phyloP scores from a whole-genome alignment of 2,113 vertebrate genomes.

The Calyptomena viridis region DNA sequence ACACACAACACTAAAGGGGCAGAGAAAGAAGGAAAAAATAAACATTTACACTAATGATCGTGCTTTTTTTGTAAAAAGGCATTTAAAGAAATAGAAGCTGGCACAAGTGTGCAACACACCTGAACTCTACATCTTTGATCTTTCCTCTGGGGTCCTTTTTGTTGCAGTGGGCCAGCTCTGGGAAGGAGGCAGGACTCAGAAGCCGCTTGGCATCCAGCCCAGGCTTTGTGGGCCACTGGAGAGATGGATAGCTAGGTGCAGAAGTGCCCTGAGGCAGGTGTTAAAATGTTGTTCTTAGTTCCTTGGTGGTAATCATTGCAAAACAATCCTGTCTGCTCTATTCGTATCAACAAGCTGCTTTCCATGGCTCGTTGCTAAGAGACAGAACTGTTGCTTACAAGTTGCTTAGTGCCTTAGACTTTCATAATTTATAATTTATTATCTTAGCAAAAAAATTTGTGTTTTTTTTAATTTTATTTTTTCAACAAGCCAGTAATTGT shows the following conservation, averaged over 20 bases:
- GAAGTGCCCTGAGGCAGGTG: conserved; percentile 79
- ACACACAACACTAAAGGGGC: conserved; percentile 8
- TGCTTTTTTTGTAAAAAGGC: neutral
- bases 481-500: conserved; percentile 62
- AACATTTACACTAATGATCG: neutral
- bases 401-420: conserved; percentile 73
- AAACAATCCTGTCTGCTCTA: conserved; percentile 76
- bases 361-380: conserved; percentile 78
- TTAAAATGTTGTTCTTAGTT: conserved; percentile 80
- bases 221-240: conserved; percentile 76
- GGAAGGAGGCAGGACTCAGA: conserved; percentile 66
- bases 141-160: conserved; percentile 39
- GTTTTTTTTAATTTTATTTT: conserved; percentile 72
- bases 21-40: neutral
- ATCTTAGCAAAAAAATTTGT: conserved; percentile 75
- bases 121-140: conserved; percentile 23
- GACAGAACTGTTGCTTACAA: conserved; percentile 82
- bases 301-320: conserved; percentile 73
- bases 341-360: conserved; percentile 75
- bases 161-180: conserved; percentile 59
- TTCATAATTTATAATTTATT: conserved; percentile 82
- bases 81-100: neutral
- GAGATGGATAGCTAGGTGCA: conserved; percentile 71
- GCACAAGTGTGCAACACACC: neutral
- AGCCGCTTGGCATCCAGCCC: conserved; percentile 75